Conservation (phyloP, 2,113 vertebrate species). For the Chloropsis cyanopogon region DNA sequence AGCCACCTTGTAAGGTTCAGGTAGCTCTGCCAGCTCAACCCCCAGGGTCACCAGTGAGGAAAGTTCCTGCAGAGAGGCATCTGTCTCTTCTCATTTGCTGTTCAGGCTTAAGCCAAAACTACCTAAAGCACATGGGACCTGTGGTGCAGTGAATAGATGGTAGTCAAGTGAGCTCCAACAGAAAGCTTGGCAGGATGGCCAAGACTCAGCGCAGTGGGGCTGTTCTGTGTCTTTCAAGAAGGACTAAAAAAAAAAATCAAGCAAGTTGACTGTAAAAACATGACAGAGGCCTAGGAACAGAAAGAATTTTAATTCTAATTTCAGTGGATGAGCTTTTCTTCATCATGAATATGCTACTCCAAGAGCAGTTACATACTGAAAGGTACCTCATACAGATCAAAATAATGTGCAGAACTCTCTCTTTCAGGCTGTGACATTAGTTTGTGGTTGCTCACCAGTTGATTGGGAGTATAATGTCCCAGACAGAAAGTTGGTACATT, state of each 20-base stretch:
- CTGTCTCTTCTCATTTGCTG: conserved; percentile 21
- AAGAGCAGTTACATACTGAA: not conserved
- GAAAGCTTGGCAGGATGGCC: not conserved
- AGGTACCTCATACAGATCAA: not conserved
- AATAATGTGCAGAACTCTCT: not conserved
- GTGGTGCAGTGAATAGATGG: not conserved
- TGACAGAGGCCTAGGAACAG: not conserved
- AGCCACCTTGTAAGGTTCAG: not conserved
- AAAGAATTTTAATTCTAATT: not conserved
- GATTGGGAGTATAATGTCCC: not conserved
- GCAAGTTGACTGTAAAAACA: not conserved
- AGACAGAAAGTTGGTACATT: not conserved
- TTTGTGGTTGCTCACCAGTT: not conserved
- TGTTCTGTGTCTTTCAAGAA: not conserved
- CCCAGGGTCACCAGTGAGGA: not conserved
- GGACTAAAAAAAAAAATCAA: not conserved
- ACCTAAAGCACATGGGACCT: not conserved
- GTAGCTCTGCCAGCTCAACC: not conserved
- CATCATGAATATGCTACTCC: not conserved
- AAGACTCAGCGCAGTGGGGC: not conserved
- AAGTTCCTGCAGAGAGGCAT: conserved; percentile 36
- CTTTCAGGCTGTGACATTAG: not conserved
- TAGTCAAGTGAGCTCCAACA: not conserved
- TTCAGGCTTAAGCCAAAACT: not conserved
- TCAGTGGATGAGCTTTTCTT: not conserved